Evolutionary conservation across 2,888 invertebrate genomes (phyloP), one percentile per base, ranked within the genome.

Genomic region (Caenorhabditis afra): DNA sequence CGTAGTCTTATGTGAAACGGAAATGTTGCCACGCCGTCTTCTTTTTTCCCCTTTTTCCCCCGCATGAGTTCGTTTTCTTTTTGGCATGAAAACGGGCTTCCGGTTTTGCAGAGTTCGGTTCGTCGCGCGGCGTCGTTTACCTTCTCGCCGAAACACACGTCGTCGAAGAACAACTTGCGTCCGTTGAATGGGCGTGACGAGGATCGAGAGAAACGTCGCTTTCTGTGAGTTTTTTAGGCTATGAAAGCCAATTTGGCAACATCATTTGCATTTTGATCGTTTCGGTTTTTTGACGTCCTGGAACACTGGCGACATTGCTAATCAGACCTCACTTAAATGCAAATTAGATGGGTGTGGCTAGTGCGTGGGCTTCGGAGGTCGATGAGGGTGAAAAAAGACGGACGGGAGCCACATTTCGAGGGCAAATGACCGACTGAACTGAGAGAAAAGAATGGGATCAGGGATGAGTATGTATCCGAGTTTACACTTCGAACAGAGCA

Each of bases 91-190:
- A 41, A 8, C 11, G 14, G 3, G 41, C 41, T n/a, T 53, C 44
- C 53, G 29, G 44, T 50, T 37, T 59, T 73, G 22, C 64, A 73
- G 73, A 73, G 10, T 1, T 74, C 76, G 18, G 86, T 89, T 18
- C 86, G 89, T n/a, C 85, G 89, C 35, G 89, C 88, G 1, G 87
- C 88, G 8, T 89, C 89, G 18, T 89, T 89, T 78, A 88, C 89
- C 8, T 89, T 81, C 67, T 87, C 88, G 12, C 85, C 87, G 12
- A 84, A 82, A 53, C 76, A 75, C 44, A 68, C 75, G 47, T 58
- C 75, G 18, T 85, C 78, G 22, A 87, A 86, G 68, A 81, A 68
- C 68, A 86, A 82, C 74, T 65, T 75, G 45, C 77, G 82, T 39
- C 62, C 74, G n/a, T 10, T 59, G 59, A 50, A 50, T 35, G 68